Evolutionary conservation across 2,113 vertebrate species (phyloP).

Genomic region (Oncorhynchus mykiss): DNA sequence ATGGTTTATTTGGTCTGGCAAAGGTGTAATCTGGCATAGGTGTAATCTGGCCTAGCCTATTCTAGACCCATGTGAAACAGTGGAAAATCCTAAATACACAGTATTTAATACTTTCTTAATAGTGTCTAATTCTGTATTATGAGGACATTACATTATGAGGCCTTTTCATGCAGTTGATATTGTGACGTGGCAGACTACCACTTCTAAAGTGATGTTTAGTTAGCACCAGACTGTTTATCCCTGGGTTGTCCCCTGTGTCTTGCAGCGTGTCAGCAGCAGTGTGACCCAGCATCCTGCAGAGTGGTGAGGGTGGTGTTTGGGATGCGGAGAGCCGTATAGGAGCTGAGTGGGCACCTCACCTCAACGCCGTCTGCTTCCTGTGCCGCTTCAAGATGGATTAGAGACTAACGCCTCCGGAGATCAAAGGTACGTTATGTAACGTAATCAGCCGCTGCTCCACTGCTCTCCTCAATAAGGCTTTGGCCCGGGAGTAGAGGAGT

Average conservation of each 20-base stretch:
- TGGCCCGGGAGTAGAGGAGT: background rate
- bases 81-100: too few relatives aligned
- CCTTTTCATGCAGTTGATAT: too few relatives aligned
- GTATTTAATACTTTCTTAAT: too few relatives aligned
- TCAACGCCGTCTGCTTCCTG: constrained; percentile 35
- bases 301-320: constrained; percentile 40
- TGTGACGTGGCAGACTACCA: background rate
- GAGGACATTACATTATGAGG: too few relatives aligned
- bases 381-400: constrained; percentile 70
- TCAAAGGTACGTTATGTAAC: constrained; percentile 73
- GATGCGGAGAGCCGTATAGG: constrained; percentile 57
- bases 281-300: background rate
- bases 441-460: constrained; percentile 57
- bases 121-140: too few relatives aligned
- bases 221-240: background rate
- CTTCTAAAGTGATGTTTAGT: background rate
- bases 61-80: too few relatives aligned
- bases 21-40: too few relatives aligned
- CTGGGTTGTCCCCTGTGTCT: background rate
- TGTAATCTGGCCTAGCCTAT: too few relatives aligned
- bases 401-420: constrained; percentile 65
- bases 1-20: too few relatives aligned
- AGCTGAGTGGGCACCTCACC: constrained; percentile 59
- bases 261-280: background rate
- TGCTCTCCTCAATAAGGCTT: constrained; percentile 32